A percentile compares a stretch with the other conserved stretches of the same genome.
These are phyloP conservation scores for Aldrovandia affinis DNA, from an alignment of 2,797 vertebrate species.

Conservation along the genomic window DNA sequence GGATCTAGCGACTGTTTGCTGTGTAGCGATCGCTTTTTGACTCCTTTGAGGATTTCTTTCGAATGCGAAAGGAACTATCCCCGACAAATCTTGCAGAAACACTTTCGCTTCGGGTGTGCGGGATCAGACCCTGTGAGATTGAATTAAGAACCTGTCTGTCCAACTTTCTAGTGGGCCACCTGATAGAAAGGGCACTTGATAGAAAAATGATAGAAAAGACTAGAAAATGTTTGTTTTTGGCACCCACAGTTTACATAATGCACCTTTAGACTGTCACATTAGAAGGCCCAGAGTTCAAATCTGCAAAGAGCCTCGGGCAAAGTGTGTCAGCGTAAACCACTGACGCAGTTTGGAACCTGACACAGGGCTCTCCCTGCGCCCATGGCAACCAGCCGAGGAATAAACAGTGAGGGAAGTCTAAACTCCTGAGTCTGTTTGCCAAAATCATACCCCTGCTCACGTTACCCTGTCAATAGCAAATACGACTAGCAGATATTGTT, in stretches of 20 bases:
- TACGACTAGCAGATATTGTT: background rate
- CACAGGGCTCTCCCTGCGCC: slow-evolving; percentile 4
- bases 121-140: background rate
- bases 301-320: background rate
- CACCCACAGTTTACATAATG: background rate
- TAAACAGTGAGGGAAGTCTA: background rate
- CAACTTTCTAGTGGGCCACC: background rate
- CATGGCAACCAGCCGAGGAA: background rate
- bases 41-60: background rate
- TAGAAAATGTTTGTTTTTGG: background rate
- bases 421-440: background rate
- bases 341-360: background rate
- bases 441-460: background rate
- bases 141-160: background rate
- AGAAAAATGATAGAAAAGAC: background rate
- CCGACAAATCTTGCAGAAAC: background rate
- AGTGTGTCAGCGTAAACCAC: background rate
- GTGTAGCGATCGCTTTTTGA: background rate
- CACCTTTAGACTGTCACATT: background rate
- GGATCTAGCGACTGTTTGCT: background rate
- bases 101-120: background rate
- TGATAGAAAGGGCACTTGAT: background rate
- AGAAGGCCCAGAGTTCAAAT: background rate
- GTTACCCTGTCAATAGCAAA: background rate
- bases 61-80: background rate